Evolutionary conservation across 1,140 invertebrate species (phyloP), one percentile per base, ranked within the genome.

Genomic region (Philotrypesis tridentata): DNA sequence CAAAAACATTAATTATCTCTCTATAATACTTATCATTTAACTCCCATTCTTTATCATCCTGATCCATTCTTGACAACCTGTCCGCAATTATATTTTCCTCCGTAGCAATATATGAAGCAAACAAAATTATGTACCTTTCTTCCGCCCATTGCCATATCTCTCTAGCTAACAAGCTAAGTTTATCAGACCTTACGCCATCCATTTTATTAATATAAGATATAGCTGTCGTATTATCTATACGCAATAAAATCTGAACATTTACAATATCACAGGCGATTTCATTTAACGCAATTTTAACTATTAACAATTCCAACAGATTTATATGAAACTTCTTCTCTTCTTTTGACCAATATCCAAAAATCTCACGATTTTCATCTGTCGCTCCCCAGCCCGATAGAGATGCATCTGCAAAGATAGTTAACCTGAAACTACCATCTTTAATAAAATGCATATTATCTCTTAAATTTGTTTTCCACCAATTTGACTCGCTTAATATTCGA

Each of bases 301-400:
- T 86, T 31, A 88, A 17, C 2, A 89, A 55, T 83, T 90, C 88
- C 79, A 89, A 84, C 72, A 86, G 89, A 84, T 90, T 89, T 27
- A 90, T 90, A 79, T 90, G 80, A 79, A 88, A 31, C 23, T 33
- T 73, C 67, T 27, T 23, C 21, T 82, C 55, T 61, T 70, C 11
- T 4, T 23, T 60, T 14, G 55, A 71, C 80, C 84, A 82, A 74
- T 68, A 73, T 43, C 82, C 84, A 37, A 55, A 80, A 21, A 80
- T 48, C 14, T 72, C 1, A 25, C 63, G 70, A 6, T 68, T 40
- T 27, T 72, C 80, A n/a, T 78, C 23, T 8, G 48, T 60, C 7
- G 67, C 82, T 17, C 80, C 82, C 80, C 84, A 85, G 27, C 82
- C 82, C n/a, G 75, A 43, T 31, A n/a, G 55, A 6, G 84, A 85